Conservation (phyloP, 2,888 invertebrate species). For the Standfussiana lucernea region DNA sequence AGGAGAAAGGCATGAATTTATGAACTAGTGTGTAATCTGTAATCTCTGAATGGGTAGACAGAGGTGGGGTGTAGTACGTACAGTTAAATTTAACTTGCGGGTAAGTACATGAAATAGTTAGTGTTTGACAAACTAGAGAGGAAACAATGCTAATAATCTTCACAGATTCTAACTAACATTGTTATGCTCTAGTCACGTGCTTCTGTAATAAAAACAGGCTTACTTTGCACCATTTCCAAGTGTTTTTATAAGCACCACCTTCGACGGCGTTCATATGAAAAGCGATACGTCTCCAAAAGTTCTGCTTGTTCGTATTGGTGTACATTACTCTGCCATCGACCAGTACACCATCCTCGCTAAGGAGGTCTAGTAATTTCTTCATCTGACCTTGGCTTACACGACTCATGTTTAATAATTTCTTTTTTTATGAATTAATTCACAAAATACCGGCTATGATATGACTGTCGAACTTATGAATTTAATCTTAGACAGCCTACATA, state of each 20-base stretch:
- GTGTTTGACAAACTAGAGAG: background rate
- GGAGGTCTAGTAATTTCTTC: constrained; percentile 73
- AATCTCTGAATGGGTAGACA: background rate
- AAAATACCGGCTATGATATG: background rate
- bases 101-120: background rate
- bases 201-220: constrained; percentile 11
- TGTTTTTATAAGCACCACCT: constrained; percentile 74
- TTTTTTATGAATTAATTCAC: background rate
- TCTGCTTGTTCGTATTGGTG: constrained; percentile 70
- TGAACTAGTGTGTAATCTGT: background rate
- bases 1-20: background rate
- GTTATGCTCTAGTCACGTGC: background rate
- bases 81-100: background rate
- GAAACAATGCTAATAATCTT: background rate
- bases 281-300: constrained; percentile 75
- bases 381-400: constrained; percentile 73
- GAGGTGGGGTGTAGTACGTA: background rate
- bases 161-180: background rate
- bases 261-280: constrained; percentile 71
- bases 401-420: constrained; percentile 52
- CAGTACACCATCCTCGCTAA: constrained; percentile 73
- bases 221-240: constrained; percentile 78
- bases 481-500: background rate
- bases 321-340: constrained; percentile 73
- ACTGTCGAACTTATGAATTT: constrained; percentile 18